Percentiles rank a stretch among this genome's conserved stretches.
phyloP scores from a whole-genome alignment of 2,888 invertebrate genomes.

The Drosophila eohydei region DNA sequence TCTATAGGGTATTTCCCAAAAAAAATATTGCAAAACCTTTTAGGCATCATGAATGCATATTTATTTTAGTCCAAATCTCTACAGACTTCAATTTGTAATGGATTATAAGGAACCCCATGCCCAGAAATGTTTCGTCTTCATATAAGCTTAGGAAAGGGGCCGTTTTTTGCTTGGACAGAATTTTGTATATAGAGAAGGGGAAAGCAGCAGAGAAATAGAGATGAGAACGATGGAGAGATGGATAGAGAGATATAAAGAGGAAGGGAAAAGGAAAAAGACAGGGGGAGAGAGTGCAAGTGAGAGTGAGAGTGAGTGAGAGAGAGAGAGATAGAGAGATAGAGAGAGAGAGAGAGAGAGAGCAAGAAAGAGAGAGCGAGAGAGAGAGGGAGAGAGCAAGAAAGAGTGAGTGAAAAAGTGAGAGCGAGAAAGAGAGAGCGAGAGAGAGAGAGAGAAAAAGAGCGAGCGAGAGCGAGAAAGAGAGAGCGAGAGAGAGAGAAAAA shows the following conservation, averaged over 20 bases:
- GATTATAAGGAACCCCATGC: not conserved
- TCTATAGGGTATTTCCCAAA: not conserved
- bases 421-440: too few relatives aligned
- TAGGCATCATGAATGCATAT: not conserved
- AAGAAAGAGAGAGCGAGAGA: not conserved
- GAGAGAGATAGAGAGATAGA: not conserved
- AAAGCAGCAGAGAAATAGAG: too few relatives aligned
- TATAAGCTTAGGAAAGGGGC: too few relatives aligned
- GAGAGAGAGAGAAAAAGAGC: too few relatives aligned
- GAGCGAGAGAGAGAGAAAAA: not conserved
- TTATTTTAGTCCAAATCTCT: not conserved
- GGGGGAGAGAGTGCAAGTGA: not conserved
- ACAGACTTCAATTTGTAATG: not conserved
- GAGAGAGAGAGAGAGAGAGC: not conserved
- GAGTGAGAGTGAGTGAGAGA: not conserved
- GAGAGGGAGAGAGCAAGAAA: too few relatives aligned
- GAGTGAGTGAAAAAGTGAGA: too few relatives aligned
- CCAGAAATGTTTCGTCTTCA: too few relatives aligned
- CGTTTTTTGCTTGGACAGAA: too few relatives aligned
- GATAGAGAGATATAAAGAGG: not conserved
- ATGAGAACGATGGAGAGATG: not conserved
- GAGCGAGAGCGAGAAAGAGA: too few relatives aligned
- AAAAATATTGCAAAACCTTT: not conserved
- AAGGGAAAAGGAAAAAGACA: not conserved
- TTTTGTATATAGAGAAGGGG: too few relatives aligned